These are phyloP conservation scores for Thalpophila matura DNA, from an alignment of 2,888 invertebrate species.

Conservation along the genomic window DNA sequence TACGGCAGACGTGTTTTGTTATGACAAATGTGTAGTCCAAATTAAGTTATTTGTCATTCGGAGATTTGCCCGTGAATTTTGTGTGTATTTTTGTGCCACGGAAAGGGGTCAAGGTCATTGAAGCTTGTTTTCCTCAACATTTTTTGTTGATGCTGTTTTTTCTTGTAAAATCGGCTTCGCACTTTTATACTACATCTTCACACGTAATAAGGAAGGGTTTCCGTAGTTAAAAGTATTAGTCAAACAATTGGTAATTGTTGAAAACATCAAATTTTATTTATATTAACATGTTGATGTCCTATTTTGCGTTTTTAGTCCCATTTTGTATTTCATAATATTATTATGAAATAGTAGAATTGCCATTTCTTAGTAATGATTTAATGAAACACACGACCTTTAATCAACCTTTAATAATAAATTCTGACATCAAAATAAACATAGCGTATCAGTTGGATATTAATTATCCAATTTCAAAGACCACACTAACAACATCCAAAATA, in stretches of 20 bases:
- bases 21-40: slow-evolving; percentile 29
- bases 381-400: no score
- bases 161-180: not conserved
- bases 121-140: slow-evolving; percentile 8
- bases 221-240: no score
- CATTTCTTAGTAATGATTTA: no score
- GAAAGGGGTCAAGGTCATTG: slow-evolving; percentile 32
- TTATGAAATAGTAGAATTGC: no score
- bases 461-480: not conserved
- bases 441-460: not conserved
- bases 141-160: slow-evolving; percentile 1
- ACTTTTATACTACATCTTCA: not conserved
- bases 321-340: no score
- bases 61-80: slow-evolving; percentile 17
- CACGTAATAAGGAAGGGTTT: not conserved
- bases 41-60: slow-evolving; percentile 37
- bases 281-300: no score
- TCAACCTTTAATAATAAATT: no score
- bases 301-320: no score
- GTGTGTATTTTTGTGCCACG: slow-evolving; percentile 12
- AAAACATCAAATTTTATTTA: no score
- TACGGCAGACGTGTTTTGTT: slow-evolving; percentile 8
- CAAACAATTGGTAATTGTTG: no score
- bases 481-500: not conserved
- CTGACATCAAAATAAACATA: not conserved